Conservation (phyloP, 1,140 invertebrate species). For the Lepidurus packardi region DNA sequence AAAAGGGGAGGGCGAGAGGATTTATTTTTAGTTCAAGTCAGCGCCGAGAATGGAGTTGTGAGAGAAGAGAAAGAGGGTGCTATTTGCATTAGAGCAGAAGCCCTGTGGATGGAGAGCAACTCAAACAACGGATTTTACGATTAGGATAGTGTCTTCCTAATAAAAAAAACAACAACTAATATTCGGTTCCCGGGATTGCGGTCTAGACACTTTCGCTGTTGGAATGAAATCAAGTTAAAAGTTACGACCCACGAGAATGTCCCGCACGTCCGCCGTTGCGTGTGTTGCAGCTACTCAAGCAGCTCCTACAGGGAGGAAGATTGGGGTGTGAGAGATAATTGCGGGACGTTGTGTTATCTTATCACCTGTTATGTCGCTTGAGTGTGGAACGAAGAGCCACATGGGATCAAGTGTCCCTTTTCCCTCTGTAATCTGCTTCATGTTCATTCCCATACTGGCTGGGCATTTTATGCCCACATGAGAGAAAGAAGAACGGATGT, state of each 20-base stretch:
- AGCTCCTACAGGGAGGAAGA: constrained; percentile 2
- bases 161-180: too few species aligned
- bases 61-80: not conserved
- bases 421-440: not conserved
- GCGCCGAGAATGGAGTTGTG: not conserved
- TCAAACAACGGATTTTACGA: too few species aligned
- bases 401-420: constrained; percentile 19
- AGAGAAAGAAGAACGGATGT: not conserved
- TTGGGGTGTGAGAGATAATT: constrained; percentile 22
- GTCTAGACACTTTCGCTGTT: not conserved
- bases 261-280: not conserved
- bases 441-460: constrained; percentile 11
- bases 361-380: constrained; percentile 9
- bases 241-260: not conserved
- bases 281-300: not conserved
- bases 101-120: not conserved
- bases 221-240: not conserved
- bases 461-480: not conserved
- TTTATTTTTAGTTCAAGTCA: constrained; percentile 11
- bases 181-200: not conserved
- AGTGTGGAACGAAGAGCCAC: constrained; percentile 15
- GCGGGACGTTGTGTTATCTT: constrained; percentile 13
- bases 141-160: too few species aligned
- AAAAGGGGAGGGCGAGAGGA: not conserved
- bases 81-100: not conserved